Percentiles rank a stretch among this genome's conserved stretches.
phyloP scores from a whole-genome alignment of 2,797 vertebrate genomes.

The Trichosurus vulpecula region DNA sequence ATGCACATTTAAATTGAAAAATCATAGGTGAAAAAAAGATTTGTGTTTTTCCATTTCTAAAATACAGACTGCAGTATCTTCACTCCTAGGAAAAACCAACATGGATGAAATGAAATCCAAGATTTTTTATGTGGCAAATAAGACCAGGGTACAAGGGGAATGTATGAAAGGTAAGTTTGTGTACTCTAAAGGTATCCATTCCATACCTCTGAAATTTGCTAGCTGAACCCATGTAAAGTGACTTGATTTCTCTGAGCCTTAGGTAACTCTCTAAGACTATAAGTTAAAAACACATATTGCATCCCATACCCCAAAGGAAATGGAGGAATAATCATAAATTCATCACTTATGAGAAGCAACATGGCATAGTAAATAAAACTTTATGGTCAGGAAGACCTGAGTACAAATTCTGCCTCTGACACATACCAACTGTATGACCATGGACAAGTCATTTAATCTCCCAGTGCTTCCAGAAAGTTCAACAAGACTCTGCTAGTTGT shows the following conservation, averaged over 20 bases:
- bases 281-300: neutral
- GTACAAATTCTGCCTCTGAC: neutral
- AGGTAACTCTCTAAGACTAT: neutral
- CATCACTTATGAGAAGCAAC: neutral
- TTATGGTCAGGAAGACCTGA: neutral
- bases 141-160: neutral
- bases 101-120: slow-evolving; percentile 37
- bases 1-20: slow-evolving; percentile 73
- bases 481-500: neutral
- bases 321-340: neutral
- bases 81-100: slow-evolving; percentile 53
- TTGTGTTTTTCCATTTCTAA: slow-evolving; percentile 51
- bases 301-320: neutral
- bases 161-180: neutral
- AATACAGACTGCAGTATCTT: slow-evolving; percentile 46
- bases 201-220: neutral
- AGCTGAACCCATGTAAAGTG: neutral
- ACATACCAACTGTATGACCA: neutral
- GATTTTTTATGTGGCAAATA: neutral
- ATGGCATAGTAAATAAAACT: neutral
- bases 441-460: neutral
- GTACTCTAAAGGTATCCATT: neutral
- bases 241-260: neutral
- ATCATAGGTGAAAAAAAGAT: slow-evolving; percentile 63
- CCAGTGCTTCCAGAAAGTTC: neutral